These are phyloP conservation scores for Hirudo medicinalis DNA, from an alignment of 1,140 invertebrate species.

Conservation along the genomic window DNA sequence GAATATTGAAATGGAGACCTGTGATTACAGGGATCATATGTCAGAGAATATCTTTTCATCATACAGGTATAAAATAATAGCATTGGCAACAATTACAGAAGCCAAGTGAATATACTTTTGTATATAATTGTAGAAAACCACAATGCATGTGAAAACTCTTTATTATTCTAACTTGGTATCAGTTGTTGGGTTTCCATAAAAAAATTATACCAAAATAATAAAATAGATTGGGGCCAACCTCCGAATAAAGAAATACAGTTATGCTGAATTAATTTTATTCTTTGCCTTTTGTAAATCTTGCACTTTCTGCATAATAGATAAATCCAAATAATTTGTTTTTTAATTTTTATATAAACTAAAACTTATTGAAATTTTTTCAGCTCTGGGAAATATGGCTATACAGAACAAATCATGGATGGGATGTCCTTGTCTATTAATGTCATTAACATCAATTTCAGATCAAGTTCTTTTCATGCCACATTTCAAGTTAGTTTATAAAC, in stretches of 20 bases:
- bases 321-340: background rate
- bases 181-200: too few species aligned
- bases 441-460: slow-evolving; percentile 80
- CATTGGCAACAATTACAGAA: too few species aligned
- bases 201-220: too few species aligned
- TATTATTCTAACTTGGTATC: background rate
- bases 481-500: slow-evolving; percentile 58
- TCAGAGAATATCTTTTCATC: too few species aligned
- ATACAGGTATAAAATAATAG: too few species aligned
- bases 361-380: background rate
- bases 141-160: background rate
- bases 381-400: slow-evolving; percentile 68
- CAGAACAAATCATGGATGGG: slow-evolving; percentile 90
- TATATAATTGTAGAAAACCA: too few species aligned
- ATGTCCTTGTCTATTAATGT: slow-evolving; percentile 89
- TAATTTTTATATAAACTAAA: background rate
- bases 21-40: slow-evolving; percentile 46
- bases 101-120: too few species aligned
- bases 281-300: background rate
- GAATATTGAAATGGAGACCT: slow-evolving; percentile 44
- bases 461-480: slow-evolving; percentile 80
- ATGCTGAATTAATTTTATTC: background rate
- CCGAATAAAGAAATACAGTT: background rate
- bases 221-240: background rate
- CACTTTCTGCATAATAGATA: background rate